phyloP scores from a whole-genome alignment of 2,888 invertebrate genomes.

The Lasius platythorax region DNA sequence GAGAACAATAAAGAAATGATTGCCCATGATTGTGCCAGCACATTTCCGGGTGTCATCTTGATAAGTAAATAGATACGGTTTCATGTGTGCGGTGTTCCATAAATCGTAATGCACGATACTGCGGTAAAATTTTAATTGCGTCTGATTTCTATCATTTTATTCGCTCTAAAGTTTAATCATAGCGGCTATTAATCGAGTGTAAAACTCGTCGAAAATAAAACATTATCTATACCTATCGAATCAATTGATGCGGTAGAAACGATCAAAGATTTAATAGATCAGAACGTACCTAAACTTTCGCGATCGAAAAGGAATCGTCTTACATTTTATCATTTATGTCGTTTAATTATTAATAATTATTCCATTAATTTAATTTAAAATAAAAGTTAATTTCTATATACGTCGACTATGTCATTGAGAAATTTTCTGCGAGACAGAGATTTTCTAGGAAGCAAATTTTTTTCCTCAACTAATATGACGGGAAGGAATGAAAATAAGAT shows the following conservation, averaged over 20 bases:
- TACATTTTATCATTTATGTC: not conserved
- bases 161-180: not conserved
- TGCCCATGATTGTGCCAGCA: not conserved
- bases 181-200: conserved; percentile 52
- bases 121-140: not conserved
- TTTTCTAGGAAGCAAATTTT: conserved; percentile 23
- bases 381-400: not conserved
- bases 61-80: not conserved
- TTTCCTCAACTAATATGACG: not conserved
- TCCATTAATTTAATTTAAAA: not conserved
- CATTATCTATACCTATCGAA: conserved; percentile 55
- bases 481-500: not conserved
- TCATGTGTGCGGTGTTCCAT: not conserved
- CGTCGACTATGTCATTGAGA: not conserved
- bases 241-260: conserved; percentile 59
- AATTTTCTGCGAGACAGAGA: conserved; percentile 17
- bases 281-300: conserved; percentile 63
- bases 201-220: conserved; percentile 66
- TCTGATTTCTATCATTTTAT: not conserved
- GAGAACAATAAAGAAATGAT: not conserved
- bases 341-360: conserved; percentile 3
- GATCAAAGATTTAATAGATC: conserved; percentile 38
- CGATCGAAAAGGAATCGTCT: conserved; percentile 19
- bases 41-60: not conserved
- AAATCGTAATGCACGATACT: not conserved